phyloP scores from a whole-genome alignment of 2,797 vertebrate species.

The Sebastes elongatus region DNA sequence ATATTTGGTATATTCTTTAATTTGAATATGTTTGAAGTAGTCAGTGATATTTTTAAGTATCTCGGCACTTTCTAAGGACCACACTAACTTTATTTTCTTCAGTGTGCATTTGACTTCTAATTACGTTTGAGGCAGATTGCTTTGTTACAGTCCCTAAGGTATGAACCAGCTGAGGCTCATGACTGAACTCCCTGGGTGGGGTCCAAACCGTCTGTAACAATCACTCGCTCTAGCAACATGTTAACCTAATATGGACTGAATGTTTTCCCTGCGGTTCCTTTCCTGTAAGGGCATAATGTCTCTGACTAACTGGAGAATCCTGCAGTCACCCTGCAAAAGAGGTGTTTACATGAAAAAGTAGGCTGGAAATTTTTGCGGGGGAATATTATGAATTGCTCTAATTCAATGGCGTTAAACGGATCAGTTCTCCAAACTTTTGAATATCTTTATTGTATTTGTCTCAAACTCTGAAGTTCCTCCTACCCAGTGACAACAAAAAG shows the following conservation, averaged over 20 bases:
- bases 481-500: neutral
- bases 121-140: slow-evolving; percentile 14
- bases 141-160: slow-evolving; percentile 42
- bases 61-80: neutral
- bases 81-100: slow-evolving; percentile 3
- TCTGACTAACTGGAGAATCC: slow-evolving; percentile 15
- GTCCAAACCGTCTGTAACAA: slow-evolving; percentile 61
- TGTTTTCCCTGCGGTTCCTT: slow-evolving; percentile 24
- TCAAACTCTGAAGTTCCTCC: slow-evolving; percentile 28
- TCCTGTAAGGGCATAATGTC: slow-evolving; percentile 38
- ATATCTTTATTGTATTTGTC: slow-evolving; percentile 18
- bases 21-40: neutral
- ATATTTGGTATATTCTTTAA: neutral
- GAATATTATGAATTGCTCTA: neutral
- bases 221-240: slow-evolving; percentile 39
- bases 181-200: slow-evolving; percentile 57
- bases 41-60: neutral
- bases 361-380: neutral
- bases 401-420: neutral
- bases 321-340: neutral
- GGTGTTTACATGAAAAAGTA: slow-evolving; percentile 8
- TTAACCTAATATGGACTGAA: slow-evolving; percentile 71
- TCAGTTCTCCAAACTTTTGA: slow-evolving; percentile 1
- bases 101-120: neutral
- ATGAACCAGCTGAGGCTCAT: slow-evolving; percentile 16